Evolutionary conservation across 2,113 vertebrate species (phyloP), one percentile per base, ranked within the genome.

Genomic region (Hippolais icterina): DNA sequence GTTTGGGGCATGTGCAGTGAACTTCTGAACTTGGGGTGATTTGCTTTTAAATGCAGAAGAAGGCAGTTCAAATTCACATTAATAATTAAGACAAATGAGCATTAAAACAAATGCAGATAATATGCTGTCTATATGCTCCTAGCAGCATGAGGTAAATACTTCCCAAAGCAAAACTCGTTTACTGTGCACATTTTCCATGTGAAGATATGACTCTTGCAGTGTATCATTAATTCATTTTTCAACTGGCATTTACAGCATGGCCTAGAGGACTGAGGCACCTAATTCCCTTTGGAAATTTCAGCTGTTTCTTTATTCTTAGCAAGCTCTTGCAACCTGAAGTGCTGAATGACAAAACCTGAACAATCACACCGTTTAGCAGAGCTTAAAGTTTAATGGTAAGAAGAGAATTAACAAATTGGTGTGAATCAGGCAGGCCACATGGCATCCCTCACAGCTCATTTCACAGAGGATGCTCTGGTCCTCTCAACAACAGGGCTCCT

Each of bases 81-180:
- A 96, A 97, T 97, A 97, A 98, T 97, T 94, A 98, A 97, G 94
- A 97, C 79, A 95, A 96, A 94, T 91, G n/a, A 29, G 77, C 89
- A 94, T 92, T 98, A 95, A 98, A 98, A 97, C 97, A 98, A 98
- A 97, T 89, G 97, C 95, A 97, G 96, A 97, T 97, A 94, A 97
- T 97, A 94, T 85, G 85, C 83, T 66, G 60, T 44, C 82, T 94
- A 35, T 93, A 78, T 80, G 94, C 96, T 97, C 94, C 82, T 94
- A 89, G 94, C 95, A 96, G 95, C 93, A 96, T 87, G 80, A 97
- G 68, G 94, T 83, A 77, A 95, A 68, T 70, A 89, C 46, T 89
- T 87, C 86, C 82, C 90, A 95, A 95, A 89, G 92, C 88, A 96
- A 93, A 95, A 94, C 72, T 70, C 3, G 0, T 94, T 94, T 84